Conservation (phyloP, 2,888 invertebrate species). For the Limulus polyphemus region DNA sequence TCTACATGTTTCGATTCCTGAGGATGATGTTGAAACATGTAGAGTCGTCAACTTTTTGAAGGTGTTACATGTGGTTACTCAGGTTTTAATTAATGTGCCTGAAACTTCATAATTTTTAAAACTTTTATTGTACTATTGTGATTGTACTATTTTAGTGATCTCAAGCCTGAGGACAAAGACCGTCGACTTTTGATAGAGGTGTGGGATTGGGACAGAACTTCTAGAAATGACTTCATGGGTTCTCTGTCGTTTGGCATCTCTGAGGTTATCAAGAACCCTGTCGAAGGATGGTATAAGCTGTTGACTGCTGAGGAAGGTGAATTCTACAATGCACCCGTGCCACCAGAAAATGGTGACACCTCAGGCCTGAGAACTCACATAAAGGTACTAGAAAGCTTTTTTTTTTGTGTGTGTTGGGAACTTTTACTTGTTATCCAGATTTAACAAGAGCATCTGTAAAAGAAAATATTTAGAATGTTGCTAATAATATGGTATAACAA, state of each 20-base stretch:
- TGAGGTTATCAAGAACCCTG: constrained; percentile 35
- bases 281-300: constrained; percentile 44
- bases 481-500: too few relatives aligned
- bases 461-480: too few relatives aligned
- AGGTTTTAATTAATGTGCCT: too few relatives aligned
- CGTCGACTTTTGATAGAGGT: constrained; percentile 43
- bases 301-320: constrained; percentile 43
- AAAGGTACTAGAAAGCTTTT: constrained; percentile 46
- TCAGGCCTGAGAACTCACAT: constrained; percentile 48
- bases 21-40: too few relatives aligned
- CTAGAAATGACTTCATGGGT: constrained; percentile 48
- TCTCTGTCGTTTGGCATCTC: constrained; percentile 43
- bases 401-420: too few relatives aligned
- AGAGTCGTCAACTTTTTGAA: too few relatives aligned
- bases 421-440: too few relatives aligned
- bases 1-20: too few relatives aligned
- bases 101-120: too few relatives aligned
- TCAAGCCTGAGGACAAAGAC: constrained; percentile 39
- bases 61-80: too few relatives aligned
- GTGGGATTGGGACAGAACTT: constrained; percentile 48
- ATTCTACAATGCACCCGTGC: constrained; percentile 43
- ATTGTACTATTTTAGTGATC: constrained; percentile 30
- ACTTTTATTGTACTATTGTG: too few relatives aligned
- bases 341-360: constrained; percentile 36
- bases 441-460: too few relatives aligned